Percentiles rank a stretch among this genome's conserved stretches.
Conservation (phyloP, 2,113 vertebrate genomes). For the Spea bombifrons region DNA sequence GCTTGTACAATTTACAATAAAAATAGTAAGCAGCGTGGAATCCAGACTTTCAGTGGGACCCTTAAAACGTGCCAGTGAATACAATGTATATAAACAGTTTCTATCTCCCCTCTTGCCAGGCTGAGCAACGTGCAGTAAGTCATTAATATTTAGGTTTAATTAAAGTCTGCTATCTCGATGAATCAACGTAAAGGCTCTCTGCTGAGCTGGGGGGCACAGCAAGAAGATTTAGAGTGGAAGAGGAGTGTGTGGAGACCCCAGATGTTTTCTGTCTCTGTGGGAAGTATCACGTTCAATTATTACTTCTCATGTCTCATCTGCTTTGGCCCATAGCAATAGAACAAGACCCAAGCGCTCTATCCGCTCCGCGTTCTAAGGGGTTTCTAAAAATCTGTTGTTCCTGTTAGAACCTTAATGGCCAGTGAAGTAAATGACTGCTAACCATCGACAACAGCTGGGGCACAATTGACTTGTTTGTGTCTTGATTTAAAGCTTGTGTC, state of each 20-base stretch:
- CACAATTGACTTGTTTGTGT: neutral
- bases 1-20: no score
- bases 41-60: no score
- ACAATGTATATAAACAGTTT: no score
- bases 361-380: neutral
- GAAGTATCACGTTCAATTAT: slow-evolving; percentile 1
- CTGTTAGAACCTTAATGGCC: neutral
- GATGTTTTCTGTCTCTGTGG: slow-evolving; percentile 14
- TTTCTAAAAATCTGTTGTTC: neutral
- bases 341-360: neutral
- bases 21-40: no score
- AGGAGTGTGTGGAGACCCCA: slow-evolving; percentile 9
- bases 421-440: neutral
- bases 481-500: neutral
- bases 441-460: neutral
- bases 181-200: slow-evolving; percentile 23
- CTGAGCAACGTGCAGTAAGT: slow-evolving; percentile 16
- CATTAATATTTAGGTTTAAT: slow-evolving; percentile 45
- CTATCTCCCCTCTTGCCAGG: slow-evolving; percentile 8
- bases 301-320: slow-evolving; percentile 9
- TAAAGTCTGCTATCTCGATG: slow-evolving; percentile 41
- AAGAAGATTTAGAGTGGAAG: neutral
- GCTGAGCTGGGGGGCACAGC: neutral
- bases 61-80: no score
- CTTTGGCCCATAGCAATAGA: neutral